Evolutionary conservation across 2,888 invertebrate species (phyloP), one percentile per base, ranked within the genome.

Genomic region (Dioctria rufipes): DNA sequence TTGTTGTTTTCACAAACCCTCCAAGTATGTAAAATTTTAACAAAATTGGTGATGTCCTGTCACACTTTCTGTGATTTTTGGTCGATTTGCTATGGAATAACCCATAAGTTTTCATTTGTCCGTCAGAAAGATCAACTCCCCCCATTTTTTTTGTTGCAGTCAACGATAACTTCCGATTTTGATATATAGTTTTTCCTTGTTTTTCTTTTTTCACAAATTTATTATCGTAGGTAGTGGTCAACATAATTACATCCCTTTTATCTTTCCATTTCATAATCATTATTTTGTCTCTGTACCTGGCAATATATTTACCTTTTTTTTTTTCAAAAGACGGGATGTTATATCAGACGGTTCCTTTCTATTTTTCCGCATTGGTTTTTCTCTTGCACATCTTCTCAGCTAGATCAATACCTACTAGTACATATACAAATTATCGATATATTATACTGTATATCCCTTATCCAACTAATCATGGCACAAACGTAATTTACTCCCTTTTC

Each of bases 311-410:
- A 65, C 25, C 65, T 65, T 65, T 65, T 65, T 65, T 65, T 65
- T 65, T 65, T 65, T 65, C 65, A 65, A 65, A 65, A 65, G 4
- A 65, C 40, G 39, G 3, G 11, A 60, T 60, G 11, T 65, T 25
- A 65, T 65, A 65, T 65, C 65, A 65, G 65, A 65, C 3, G 65
- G 65, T 65, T 46, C 67, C 25, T 46, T 6, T 13, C n/a, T 58
- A 77, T 77, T 77, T 77, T 77, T 77, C 13, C 60, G 9, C 39
- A 77, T 77, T 77, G 61, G 39, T 58, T 25, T 58, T 13, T 60
- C 6, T 9, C 13, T 0, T 37, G n/a, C 77, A 60, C 39, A 77
- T 67, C 46, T 60, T 13, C 2, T 2, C 60, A 60, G 60, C 60
- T 60, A 60, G 25, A 60, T 60, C 60, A 60, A n/a, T 13, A 3